Conservation (phyloP, 2,113 vertebrate genomes). For the Salvator merianae region DNA sequence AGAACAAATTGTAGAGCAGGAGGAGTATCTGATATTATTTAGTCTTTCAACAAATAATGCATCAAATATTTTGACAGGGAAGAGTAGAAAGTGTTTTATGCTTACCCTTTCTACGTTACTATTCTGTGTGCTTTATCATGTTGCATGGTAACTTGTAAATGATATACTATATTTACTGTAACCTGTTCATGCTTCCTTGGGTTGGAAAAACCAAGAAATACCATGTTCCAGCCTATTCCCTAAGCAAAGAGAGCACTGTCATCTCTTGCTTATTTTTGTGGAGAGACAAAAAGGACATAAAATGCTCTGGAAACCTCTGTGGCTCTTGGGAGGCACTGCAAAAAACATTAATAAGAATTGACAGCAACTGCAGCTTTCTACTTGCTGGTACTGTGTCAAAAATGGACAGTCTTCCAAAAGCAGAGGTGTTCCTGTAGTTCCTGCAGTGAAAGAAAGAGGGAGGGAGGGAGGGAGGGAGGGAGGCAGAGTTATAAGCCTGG, state of each 20-base stretch:
- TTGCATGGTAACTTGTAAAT: neutral
- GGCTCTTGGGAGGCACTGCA: neutral
- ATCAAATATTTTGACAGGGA: neutral
- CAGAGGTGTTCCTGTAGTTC: neutral
- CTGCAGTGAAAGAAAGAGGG: no score
- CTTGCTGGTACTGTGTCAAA: neutral
- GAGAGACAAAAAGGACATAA: neutral
- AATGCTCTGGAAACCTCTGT: neutral
- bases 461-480: no score
- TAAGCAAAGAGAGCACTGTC: neutral
- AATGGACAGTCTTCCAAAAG: no score
- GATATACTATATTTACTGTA: neutral
- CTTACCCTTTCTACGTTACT: neutral
- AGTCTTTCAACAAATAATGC: fast-evolving
- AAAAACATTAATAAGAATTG: neutral
- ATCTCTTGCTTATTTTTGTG: neutral
- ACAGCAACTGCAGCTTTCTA: neutral
- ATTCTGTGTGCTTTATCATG: fast-evolving
- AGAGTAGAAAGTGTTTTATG: neutral
- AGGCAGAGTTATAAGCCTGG: no score
- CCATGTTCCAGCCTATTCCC: neutral
- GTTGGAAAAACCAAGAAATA: neutral
- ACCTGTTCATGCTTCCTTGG: neutral
- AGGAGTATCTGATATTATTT: neutral
- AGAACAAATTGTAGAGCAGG: neutral